Conservation (phyloP, 2,888 invertebrate species). For the Polydrusus pterygomalis region DNA sequence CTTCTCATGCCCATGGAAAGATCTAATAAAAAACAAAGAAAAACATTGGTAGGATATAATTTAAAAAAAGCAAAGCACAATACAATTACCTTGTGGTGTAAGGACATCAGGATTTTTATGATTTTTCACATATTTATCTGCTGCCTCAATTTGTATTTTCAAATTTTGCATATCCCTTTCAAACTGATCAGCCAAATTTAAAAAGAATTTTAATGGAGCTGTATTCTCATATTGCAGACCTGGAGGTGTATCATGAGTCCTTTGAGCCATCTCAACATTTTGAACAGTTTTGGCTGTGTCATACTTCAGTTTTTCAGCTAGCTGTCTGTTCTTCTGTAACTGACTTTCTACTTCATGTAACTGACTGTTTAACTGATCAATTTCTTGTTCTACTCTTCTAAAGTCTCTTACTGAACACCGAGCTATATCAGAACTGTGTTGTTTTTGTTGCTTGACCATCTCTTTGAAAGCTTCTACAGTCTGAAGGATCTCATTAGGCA, state of each 20-base stretch:
- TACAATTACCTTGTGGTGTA: slow-evolving; percentile 78
- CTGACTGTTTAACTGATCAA: slow-evolving; percentile 76
- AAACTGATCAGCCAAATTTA: slow-evolving; percentile 80
- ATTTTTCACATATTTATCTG: slow-evolving; percentile 82
- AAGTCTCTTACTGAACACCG: slow-evolving; percentile 77
- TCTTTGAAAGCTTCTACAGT: slow-evolving; percentile 88
- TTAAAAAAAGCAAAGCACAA: not conserved
- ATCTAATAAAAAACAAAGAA: slow-evolving; percentile 79
- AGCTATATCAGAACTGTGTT: slow-evolving; percentile 66
- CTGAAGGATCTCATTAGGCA: slow-evolving; percentile 86
- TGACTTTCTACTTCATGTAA: slow-evolving; percentile 78
- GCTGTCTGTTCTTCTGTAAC: slow-evolving; percentile 76
- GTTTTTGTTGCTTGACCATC: slow-evolving; percentile 90
- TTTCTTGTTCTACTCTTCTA: slow-evolving; percentile 78
- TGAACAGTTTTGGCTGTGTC: slow-evolving; percentile 84
- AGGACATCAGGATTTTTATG: slow-evolving; percentile 78
- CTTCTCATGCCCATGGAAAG: slow-evolving; percentile 85
- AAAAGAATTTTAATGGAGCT: slow-evolving; percentile 82
- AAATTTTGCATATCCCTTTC: slow-evolving; percentile 81
- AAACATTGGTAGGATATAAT: slow-evolving; percentile 35
- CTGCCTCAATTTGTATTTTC: slow-evolving; percentile 82
- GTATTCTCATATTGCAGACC: slow-evolving; percentile 86
- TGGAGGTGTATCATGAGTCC: slow-evolving; percentile 84
- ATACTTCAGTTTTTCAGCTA: slow-evolving; percentile 79
- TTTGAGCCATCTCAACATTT: slow-evolving; percentile 85